Percentiles rank a stretch among this genome's conserved stretches.
phyloP scores from a whole-genome alignment of 2,888 invertebrate species.

The Agonopterix arenella region DNA sequence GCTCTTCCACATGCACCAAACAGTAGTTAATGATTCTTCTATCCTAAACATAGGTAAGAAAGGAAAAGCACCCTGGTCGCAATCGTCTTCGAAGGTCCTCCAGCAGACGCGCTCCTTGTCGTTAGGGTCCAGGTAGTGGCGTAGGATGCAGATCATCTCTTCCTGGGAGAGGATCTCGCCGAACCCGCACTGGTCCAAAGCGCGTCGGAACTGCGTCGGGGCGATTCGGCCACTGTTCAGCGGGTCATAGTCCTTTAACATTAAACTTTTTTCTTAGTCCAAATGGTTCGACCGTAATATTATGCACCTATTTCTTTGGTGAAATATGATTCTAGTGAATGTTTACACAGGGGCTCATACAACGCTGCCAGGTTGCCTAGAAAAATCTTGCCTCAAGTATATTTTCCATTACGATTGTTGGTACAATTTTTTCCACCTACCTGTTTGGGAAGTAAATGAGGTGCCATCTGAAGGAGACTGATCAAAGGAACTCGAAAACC shows the following conservation, averaged over 20 bases:
- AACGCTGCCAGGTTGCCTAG: no score
- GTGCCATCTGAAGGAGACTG: no score
- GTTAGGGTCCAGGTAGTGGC: constrained; percentile 84
- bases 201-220: constrained; percentile 83
- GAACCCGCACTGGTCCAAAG: constrained; percentile 81
- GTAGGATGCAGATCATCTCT: constrained; percentile 80
- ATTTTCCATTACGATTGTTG: no score
- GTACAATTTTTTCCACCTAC: no score
- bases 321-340: no score
- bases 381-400: no score
- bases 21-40: neutral
- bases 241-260: constrained; percentile 80
- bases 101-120: constrained; percentile 83
- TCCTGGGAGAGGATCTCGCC: constrained; percentile 76
- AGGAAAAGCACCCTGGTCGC: constrained; percentile 79
- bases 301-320: no score
- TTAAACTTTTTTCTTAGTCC: neutral
- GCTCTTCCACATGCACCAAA: neutral
- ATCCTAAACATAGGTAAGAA: no score
- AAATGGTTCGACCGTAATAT: no score
- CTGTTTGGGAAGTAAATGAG: no score
- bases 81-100: constrained; percentile 86
- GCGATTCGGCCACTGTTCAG: constrained; percentile 82
- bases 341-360: no score
- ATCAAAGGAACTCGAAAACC: no score